Percentiles rank a stretch among this genome's conserved stretches.
Evolutionary conservation across 2,113 vertebrate species (phyloP).

Genomic region (Coptodon rendalli): DNA sequence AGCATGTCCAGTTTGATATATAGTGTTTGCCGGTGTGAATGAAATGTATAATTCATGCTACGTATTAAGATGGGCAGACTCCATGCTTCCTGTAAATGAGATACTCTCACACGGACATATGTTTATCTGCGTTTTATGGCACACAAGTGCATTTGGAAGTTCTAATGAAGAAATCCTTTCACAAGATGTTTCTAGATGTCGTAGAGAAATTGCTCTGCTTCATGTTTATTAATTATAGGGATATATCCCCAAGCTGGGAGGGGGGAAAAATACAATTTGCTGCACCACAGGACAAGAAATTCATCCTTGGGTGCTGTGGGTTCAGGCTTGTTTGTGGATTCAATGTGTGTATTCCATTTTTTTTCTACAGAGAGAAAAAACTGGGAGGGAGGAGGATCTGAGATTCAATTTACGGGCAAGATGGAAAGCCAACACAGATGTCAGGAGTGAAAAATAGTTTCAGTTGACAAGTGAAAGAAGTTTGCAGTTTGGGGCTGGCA

Average conservation of each 20-base stretch:
- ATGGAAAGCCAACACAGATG: constrained; percentile 65
- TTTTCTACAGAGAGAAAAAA: constrained; percentile 25
- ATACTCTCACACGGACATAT: neutral
- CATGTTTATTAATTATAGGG: constrained; percentile 56
- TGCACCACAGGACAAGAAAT: constrained; percentile 46
- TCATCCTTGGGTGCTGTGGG: constrained; percentile 5
- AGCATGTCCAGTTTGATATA: neutral
- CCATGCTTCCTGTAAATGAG: neutral
- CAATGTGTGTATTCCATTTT: constrained; percentile 48
- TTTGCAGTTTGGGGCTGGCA: constrained; percentile 11
- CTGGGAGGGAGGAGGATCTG: constrained; percentile 35
- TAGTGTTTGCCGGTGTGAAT: neutral
- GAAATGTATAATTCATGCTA: neutral
- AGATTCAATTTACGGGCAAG: constrained; percentile 66
- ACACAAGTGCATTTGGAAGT: neutral
- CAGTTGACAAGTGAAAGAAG: constrained; percentile 41
- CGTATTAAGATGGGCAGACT: neutral
- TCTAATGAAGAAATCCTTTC: neutral
- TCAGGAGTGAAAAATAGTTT: constrained; percentile 62
- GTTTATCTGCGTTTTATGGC: neutral
- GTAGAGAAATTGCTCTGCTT: constrained; percentile 4
- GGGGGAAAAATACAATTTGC: constrained; percentile 41
- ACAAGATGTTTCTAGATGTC: neutral
- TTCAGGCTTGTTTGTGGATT: constrained; percentile 53
- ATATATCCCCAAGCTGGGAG: constrained; percentile 17